Evolutionary conservation across 2,888 invertebrate species (phyloP).

Genomic region (Oeneis ivallda): DNA sequence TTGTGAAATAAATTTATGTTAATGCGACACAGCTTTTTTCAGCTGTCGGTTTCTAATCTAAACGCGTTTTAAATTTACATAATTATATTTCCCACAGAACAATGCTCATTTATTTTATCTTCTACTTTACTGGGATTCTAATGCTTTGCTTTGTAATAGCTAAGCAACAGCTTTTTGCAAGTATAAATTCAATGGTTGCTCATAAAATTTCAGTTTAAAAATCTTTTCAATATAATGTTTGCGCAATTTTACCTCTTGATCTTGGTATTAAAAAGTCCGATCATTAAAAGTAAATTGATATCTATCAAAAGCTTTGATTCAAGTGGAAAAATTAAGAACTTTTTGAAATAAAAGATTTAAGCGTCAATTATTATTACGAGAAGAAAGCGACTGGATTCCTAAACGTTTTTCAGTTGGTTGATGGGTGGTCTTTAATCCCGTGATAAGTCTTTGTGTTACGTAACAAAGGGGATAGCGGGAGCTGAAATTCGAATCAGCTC

Average conservation of each 20-base stretch:
- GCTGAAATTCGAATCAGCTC: constrained; percentile 30
- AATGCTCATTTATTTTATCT: constrained; percentile 18
- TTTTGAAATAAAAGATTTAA: constrained; percentile 5
- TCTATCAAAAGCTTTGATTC: constrained; percentile 14
- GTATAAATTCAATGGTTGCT: not conserved
- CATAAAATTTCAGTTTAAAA: not conserved
- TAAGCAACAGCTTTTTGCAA: not conserved
- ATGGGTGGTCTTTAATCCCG: constrained; percentile 20
- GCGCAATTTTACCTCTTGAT: not conserved
- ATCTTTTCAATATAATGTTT: not conserved
- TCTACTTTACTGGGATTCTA: constrained; percentile 2
- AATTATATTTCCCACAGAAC: constrained; percentile 17
- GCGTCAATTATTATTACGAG: constrained; percentile 23
- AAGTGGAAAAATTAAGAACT: constrained; percentile 12
- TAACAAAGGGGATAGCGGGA: constrained; percentile 33
- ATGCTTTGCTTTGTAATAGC: not conserved
- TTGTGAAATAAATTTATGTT: constrained; percentile 33
- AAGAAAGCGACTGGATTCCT: constrained; percentile 14
- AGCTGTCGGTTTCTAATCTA: constrained; percentile 29
- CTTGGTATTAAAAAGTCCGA: not conserved
- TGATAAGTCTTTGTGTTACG: constrained; percentile 29
- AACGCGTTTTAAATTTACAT: constrained; percentile 34
- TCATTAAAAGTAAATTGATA: constrained; percentile 4
- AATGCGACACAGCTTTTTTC: constrained; percentile 26
- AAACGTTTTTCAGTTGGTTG: constrained; percentile 13